These are phyloP conservation scores for Epizoanthus fatuus DNA, from an alignment of 92 coral and sea anemone species.

Conservation along the genomic window DNA sequence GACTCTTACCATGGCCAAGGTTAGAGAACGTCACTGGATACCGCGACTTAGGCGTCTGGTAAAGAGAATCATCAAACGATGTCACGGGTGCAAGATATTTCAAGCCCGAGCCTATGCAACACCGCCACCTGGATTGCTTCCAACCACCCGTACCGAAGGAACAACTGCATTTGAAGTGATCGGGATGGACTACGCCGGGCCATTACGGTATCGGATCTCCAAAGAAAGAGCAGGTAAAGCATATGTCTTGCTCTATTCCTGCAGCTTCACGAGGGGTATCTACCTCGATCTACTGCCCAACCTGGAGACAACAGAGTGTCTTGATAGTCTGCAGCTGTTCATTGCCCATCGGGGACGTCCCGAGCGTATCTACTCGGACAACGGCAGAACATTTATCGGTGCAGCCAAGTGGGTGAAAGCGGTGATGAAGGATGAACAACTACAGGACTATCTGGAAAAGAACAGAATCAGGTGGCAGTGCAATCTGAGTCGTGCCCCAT, in stretches of 20 bases:
- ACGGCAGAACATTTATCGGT: not conserved
- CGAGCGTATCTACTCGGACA: not conserved
- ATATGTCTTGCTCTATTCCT: not conserved
- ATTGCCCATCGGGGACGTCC: not conserved
- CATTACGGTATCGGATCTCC: not conserved
- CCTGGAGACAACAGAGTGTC: not conserved
- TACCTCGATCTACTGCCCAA: not conserved
- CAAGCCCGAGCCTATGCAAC: not conserved
- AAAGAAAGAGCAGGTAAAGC: not conserved
- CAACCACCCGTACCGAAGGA: not conserved
- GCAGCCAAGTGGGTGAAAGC: slow-evolving; percentile 1
- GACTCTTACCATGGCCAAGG: not conserved
- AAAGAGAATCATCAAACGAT: not conserved
- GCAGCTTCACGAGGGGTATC: not conserved
- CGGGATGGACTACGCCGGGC: slow-evolving; percentile 7
- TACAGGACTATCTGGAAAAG: not conserved
- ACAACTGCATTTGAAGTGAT: not conserved
- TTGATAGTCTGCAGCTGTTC: not conserved
- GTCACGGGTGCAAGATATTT: not conserved
- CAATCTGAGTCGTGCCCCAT: no score
- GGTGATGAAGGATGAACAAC: not conserved
- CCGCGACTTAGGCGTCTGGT: not conserved
- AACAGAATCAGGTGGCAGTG: not conserved
- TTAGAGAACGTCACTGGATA: not conserved
- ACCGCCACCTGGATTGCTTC: not conserved